Conservation (phyloP, 2,113 vertebrate genomes). For the Miniopterus natalensis region DNA sequence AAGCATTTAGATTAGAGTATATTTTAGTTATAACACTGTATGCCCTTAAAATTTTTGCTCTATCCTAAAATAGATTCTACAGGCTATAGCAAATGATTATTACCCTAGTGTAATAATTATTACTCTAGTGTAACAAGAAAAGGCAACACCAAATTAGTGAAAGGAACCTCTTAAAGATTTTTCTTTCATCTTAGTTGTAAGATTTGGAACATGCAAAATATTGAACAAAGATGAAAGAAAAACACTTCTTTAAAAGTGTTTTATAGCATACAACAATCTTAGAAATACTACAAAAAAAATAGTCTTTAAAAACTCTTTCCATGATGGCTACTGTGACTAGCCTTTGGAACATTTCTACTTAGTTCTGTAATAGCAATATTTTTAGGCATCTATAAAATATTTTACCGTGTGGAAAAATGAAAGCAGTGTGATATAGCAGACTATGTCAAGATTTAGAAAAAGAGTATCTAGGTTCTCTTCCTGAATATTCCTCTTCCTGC, state of each 20-base stretch:
- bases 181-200: not conserved
- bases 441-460: not conserved
- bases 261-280: not conserved
- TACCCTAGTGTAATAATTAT: not conserved
- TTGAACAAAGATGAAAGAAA: not conserved
- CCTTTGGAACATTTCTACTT: not conserved
- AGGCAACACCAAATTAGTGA: not conserved
- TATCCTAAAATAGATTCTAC: not conserved
- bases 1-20: not conserved
- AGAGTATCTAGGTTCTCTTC: not conserved
- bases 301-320: not conserved
- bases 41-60: not conserved
- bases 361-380: not conserved
- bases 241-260: not conserved
- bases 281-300: not conserved
- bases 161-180: not conserved
- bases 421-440: not conserved
- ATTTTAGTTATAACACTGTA: not conserved
- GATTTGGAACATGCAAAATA: not conserved
- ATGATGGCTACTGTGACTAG: not conserved
- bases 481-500: not conserved
- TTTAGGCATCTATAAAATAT: not conserved
- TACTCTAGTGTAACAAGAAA: not conserved
- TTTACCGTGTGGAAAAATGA: not conserved
- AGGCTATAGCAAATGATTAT: not conserved